These are phyloP conservation scores for Eptatretus atami DNA, from an alignment of 2,797 vertebrate species.

Conservation along the genomic window DNA sequence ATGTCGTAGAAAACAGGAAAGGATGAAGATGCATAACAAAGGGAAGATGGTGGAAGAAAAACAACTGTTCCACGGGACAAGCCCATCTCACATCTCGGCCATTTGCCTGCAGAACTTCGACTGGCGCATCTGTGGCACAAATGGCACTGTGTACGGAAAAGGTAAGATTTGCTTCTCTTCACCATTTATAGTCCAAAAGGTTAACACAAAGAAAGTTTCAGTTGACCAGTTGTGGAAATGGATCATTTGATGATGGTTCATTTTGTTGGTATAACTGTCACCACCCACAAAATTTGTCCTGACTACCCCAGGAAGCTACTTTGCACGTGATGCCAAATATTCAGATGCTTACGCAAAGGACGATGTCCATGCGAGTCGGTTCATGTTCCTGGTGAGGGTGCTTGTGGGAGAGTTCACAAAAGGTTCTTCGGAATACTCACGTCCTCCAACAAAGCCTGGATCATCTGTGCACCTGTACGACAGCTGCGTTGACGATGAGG, in stretches of 20 bases:
- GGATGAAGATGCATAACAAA: constrained; percentile 29
- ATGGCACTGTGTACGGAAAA: constrained; percentile 44
- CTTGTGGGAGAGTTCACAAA: constrained; percentile 35
- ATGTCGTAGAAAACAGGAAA: constrained; percentile 32
- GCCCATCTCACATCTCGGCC: constrained; percentile 16
- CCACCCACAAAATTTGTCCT: not conserved
- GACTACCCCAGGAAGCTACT: constrained; percentile 44
- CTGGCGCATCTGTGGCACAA: constrained; percentile 46
- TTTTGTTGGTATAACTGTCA: not conserved
- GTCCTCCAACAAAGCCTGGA: constrained; percentile 13
- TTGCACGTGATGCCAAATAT: constrained; percentile 51
- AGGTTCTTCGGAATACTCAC: constrained; percentile 18
- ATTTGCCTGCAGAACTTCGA: constrained; percentile 60
- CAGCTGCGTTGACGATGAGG: constrained; percentile 34
- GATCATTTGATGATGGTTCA: not conserved
- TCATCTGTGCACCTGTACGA: constrained; percentile 16
- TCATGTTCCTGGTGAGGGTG: constrained; percentile 48
- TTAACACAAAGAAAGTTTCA: too few species aligned
- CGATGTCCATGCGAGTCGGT: constrained; percentile 9
- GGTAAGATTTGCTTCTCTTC: constrained; percentile 18
- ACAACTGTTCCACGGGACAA: constrained; percentile 49
- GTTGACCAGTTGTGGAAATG: too few species aligned
- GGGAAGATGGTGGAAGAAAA: constrained; percentile 19
- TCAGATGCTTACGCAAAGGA: constrained; percentile 33
- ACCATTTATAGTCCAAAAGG: not conserved